Conservation (phyloP, 1,140 invertebrate species). For the Venturia canescens region DNA sequence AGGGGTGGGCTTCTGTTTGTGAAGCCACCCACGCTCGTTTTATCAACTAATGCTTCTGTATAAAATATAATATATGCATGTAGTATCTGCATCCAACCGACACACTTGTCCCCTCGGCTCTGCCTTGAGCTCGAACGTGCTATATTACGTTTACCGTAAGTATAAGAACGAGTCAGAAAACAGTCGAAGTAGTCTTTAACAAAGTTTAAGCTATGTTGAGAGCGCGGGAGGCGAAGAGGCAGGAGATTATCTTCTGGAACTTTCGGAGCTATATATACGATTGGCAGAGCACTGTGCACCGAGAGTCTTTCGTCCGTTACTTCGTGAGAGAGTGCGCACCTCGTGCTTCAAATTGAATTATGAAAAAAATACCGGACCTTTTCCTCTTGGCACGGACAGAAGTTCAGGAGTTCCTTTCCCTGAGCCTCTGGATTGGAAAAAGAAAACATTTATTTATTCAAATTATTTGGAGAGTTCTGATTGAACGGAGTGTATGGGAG, state of each 20-base stretch:
- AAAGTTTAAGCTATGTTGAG: slow-evolving; percentile 32
- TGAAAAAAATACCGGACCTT: no score
- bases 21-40: not conserved
- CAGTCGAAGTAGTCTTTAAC: slow-evolving; percentile 35
- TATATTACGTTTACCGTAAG: slow-evolving; percentile 9
- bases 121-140: not conserved
- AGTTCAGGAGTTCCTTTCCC: no score
- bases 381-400: no score
- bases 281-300: not conserved
- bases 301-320: no score
- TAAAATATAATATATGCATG: slow-evolving; percentile 15
- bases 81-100: slow-evolving; percentile 3
- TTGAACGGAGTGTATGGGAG: no score
- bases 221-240: not conserved
- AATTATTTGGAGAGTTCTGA: no score
- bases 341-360: not conserved
- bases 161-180: slow-evolving; percentile 26
- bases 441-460: no score
- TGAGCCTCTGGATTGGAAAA: no score
- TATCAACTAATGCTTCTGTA: not conserved
- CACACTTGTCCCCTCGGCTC: not conserved
- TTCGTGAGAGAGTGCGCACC: not conserved
- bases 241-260: slow-evolving; percentile 50
- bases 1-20: not conserved
- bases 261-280: slow-evolving; percentile 31